Evolutionary conservation across 2,797 vertebrate genomes (phyloP).

Genomic region (Lophotriccus pileatus): DNA sequence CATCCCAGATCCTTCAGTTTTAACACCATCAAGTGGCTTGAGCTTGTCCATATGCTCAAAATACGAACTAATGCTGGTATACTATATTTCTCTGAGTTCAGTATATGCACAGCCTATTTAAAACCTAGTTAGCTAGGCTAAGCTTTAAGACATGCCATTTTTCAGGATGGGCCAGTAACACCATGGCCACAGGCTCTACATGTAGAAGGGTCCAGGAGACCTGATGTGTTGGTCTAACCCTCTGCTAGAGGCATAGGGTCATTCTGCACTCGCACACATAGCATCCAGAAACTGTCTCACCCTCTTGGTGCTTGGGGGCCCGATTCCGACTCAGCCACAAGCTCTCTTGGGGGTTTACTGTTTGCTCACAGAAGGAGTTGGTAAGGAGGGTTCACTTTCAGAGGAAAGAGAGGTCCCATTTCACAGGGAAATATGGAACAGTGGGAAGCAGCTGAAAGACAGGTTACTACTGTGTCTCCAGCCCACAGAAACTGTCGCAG

Average conservation of each 20-base stretch:
- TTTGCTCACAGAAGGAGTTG: neutral
- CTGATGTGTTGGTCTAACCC: neutral
- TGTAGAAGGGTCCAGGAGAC: neutral
- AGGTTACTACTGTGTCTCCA: neutral
- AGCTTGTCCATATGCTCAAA: neutral
- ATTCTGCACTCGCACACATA: neutral
- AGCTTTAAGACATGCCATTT: neutral
- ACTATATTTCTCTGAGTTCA: neutral
- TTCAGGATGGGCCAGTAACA: neutral
- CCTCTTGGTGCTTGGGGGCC: neutral
- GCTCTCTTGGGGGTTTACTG: neutral
- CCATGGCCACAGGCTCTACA: accelerated
- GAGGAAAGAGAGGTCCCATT: neutral
- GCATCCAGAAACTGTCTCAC: neutral
- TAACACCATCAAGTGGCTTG: neutral
- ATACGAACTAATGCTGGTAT: accelerated
- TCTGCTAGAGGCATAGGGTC: neutral
- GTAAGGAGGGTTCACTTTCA: neutral
- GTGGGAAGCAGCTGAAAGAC: neutral
- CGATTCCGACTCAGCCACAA: neutral
- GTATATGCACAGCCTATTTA: neutral
- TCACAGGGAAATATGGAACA: neutral
- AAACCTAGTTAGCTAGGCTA: neutral
- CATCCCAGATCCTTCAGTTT: neutral
- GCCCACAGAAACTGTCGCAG: neutral